A percentile compares a stretch with the other conserved stretches of the same genome.
phyloP scores from a whole-genome alignment of 2,113 vertebrate genomes.

The Monopterus albus region DNA sequence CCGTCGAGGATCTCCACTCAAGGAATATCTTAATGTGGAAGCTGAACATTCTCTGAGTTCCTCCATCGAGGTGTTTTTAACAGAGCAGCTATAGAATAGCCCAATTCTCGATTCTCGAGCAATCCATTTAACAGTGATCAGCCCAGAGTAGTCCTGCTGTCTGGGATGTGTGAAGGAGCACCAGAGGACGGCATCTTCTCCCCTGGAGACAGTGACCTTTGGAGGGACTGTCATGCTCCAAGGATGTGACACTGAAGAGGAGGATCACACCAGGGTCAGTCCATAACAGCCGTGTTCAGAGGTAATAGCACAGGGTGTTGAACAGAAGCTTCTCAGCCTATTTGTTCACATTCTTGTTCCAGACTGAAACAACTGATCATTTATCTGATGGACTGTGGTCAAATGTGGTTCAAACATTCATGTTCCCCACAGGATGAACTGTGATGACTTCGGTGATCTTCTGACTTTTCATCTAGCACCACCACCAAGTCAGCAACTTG shows the following conservation, averaged over 20 bases:
- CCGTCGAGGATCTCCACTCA: constrained; percentile 15
- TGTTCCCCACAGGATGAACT: too few relatives aligned
- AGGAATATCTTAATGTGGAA: background rate
- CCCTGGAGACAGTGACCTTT: constrained; percentile 14
- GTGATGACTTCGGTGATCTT: too few relatives aligned
- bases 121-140: background rate
- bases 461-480: too few relatives aligned
- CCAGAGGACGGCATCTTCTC: constrained; percentile 37
- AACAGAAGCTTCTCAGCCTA: too few relatives aligned
- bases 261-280: background rate
- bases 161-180: constrained; percentile 18
- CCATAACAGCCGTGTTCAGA: too few relatives aligned
- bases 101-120: rapidly evolving
- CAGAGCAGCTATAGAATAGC: background rate
- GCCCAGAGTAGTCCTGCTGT: background rate
- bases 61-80: background rate
- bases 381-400: too few relatives aligned
- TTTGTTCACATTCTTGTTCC: too few relatives aligned
- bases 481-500: too few relatives aligned
- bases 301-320: too few relatives aligned
- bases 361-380: too few relatives aligned
- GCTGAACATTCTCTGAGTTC: rapidly evolving
- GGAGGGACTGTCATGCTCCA: background rate
- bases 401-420: too few relatives aligned
- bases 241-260: background rate